phyloP scores from a whole-genome alignment of 1,140 invertebrate species.

The Tetramorium simillimum region DNA sequence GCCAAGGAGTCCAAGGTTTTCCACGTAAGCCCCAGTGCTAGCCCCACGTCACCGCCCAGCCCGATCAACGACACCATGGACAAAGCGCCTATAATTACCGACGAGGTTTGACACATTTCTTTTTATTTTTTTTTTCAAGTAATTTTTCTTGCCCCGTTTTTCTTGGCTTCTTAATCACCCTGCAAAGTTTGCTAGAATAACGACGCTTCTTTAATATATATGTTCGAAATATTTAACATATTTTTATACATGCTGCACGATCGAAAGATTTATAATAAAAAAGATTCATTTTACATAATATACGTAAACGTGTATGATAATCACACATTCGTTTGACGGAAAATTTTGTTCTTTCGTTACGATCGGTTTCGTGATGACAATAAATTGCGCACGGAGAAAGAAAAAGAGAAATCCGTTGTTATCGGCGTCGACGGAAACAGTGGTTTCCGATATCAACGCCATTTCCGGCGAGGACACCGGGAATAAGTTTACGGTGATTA shows the following conservation, averaged over 20 bases:
- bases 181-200: neutral
- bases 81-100: conserved; percentile 82
- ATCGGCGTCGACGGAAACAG: neutral
- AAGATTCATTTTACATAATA: neutral
- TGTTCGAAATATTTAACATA: neutral
- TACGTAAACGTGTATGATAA: neutral
- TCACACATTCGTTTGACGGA: neutral
- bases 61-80: conserved; percentile 85
- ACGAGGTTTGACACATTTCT: conserved; percentile 77
- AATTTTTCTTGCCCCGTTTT: neutral
- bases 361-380: neutral
- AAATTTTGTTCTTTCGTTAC: neutral
- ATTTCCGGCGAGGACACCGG: neutral
- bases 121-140: conserved; percentile 1
- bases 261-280: neutral
- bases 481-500: conserved; percentile 6
- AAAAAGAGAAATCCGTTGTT: neutral
- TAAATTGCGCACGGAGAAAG: neutral
- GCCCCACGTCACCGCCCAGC: conserved; percentile 85
- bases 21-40: conserved; percentile 82
- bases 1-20: conserved; percentile 87
- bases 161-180: neutral
- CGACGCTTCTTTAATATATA: neutral
- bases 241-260: neutral
- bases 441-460: neutral